Conservation (phyloP, 2,113 vertebrate species). For the Emydocephalus ijimae region DNA sequence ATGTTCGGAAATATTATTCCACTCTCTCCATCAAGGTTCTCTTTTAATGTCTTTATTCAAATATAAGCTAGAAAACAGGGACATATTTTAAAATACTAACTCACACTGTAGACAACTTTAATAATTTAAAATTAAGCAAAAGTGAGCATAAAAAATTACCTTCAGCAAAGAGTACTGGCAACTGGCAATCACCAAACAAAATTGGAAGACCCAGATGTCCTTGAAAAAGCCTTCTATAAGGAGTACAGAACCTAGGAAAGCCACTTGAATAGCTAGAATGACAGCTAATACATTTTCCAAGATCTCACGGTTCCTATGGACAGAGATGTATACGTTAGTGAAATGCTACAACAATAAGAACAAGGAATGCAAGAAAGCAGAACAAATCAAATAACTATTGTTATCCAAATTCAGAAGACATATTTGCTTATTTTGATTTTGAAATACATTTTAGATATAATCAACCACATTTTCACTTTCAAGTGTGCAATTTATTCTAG, state of each 20-base stretch:
- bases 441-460: constrained; percentile 7
- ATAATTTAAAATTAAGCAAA: neutral
- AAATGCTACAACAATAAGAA: constrained; percentile 16
- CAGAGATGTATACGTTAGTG: rapidly evolving
- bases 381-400: neutral
- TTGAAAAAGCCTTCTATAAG: constrained; percentile 95
- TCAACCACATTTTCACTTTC: neutral
- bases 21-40: neutral
- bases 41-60: neutral
- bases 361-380: constrained; percentile 20
- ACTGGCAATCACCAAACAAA: constrained; percentile 98
- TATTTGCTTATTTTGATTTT: neutral
- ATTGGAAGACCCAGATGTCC: constrained; percentile 99
- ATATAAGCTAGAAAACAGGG: neutral
- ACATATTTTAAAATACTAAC: neutral
- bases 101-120: neutral
- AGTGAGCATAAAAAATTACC: constrained; percentile 66
- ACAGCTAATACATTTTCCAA: constrained; percentile 93
- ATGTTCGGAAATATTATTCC: neutral
- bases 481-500: neutral
- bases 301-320: constrained; percentile 89
- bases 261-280: constrained; percentile 91
- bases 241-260: constrained; percentile 94
- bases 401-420: constrained; percentile 1
- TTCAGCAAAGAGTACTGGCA: constrained; percentile 98